A percentile compares a stretch with the other conserved stretches of the same genome.
Evolutionary conservation across 2,797 vertebrate genomes (phyloP).

Genomic region (Malacoctenus gilli): DNA sequence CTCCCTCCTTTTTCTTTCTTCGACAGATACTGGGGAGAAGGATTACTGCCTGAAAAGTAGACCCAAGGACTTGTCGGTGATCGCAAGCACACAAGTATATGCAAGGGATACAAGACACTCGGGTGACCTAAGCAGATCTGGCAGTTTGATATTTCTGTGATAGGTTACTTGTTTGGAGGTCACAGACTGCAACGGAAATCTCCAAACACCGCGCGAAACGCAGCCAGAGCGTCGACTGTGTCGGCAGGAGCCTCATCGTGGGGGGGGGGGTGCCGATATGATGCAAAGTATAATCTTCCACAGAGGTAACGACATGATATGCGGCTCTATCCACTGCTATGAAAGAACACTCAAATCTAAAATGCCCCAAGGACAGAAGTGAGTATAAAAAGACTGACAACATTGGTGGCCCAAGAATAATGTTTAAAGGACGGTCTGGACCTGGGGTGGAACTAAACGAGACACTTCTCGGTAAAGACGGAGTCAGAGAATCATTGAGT

Average conservation of each 20-base stretch:
- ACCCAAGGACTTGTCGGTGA: conserved; percentile 42
- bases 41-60: conserved; percentile 45
- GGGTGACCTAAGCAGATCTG: conserved; percentile 28
- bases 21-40: conserved; percentile 54
- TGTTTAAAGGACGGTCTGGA: background rate
- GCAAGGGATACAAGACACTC: conserved; percentile 29
- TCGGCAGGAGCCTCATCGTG: conserved; percentile 4
- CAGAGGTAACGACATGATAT: conserved; percentile 11
- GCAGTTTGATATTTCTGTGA: conserved; percentile 35
- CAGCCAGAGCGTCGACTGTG: conserved; percentile 3
- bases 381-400: too few species aligned
- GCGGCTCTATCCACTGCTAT: conserved; percentile 7
- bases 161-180: conserved; percentile 16
- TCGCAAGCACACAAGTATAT: conserved; percentile 25
- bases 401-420: background rate
- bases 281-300: conserved; percentile 17
- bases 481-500: too few species aligned
- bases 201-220: conserved; percentile 4
- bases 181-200: conserved; percentile 13
- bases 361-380: background rate
- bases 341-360: background rate
- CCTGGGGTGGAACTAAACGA: too few species aligned
- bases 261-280: background rate
- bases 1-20: conserved; percentile 37
- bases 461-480: too few species aligned